Percentiles rank a stretch among this genome's conserved stretches.
Conservation (phyloP, 2,888 invertebrate species). For the Acleris emargana region DNA sequence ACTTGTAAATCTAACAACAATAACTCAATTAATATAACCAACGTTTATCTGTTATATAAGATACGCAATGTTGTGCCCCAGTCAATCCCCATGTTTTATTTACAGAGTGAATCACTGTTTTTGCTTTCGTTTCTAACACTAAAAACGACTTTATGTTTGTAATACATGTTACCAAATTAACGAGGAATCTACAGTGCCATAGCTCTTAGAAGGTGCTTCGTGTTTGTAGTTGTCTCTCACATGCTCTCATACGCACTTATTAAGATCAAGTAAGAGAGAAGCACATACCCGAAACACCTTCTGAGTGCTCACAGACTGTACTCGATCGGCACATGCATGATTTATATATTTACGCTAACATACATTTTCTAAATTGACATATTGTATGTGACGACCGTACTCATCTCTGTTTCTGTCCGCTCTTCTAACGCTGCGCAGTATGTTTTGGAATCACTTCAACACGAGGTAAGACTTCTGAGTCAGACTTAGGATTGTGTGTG, state of each 20-base stretch:
- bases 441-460: conserved; percentile 99
- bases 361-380: conserved; percentile 65
- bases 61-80: conserved; percentile 93
- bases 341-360: conserved; percentile 51
- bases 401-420: conserved; percentile 87
- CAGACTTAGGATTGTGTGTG: conserved; percentile 63
- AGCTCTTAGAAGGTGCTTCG: no score
- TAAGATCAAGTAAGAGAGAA: no score
- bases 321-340: conserved; percentile 70
- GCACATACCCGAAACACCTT: no score
- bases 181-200: conserved; percentile 30
- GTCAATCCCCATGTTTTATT: conserved; percentile 84
- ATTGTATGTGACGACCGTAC: conserved; percentile 66
- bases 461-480: conserved; percentile 93
- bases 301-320: no score
- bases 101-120: conserved; percentile 67
- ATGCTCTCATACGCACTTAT: no score
- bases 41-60: conserved; percentile 63
- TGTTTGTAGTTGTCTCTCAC: no score
- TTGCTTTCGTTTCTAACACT: conserved; percentile 66
- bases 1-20: conserved; percentile 39
- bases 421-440: conserved; percentile 94
- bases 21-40: conserved; percentile 43
- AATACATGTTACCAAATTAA: conserved; percentile 40
- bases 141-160: conserved; percentile 44